phyloP scores from a whole-genome alignment of 2,888 invertebrate genomes.

The Tetropium fuscum region DNA sequence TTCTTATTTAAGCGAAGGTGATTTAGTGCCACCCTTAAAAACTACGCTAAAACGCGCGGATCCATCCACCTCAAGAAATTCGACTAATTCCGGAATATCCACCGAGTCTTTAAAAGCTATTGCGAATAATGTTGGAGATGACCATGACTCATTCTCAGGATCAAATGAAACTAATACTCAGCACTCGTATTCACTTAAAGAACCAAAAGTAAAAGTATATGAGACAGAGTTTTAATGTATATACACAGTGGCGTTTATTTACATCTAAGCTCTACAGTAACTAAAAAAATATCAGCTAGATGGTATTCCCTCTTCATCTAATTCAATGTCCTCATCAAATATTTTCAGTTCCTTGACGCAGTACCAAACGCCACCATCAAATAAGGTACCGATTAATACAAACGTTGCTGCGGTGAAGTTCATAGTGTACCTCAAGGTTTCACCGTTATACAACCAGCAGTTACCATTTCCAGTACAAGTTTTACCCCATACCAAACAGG shows the following conservation, averaged over 20 bases:
- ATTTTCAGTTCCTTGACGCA: slow-evolving; percentile 77
- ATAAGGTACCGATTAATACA: slow-evolving; percentile 73
- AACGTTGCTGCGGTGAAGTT: slow-evolving; percentile 77
- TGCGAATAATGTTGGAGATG: slow-evolving; percentile 50
- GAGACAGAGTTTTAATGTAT: slow-evolving; percentile 30
- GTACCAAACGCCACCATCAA: slow-evolving; percentile 77
- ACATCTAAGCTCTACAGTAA: slow-evolving; percentile 15
- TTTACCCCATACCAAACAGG: slow-evolving; percentile 81
- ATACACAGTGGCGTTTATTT: slow-evolving; percentile 14
- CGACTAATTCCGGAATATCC: slow-evolving; percentile 39
- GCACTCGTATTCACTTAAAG: neutral
- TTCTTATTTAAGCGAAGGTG: slow-evolving; percentile 42
- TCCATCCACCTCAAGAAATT: slow-evolving; percentile 32
- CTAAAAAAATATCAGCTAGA: slow-evolving; percentile 24
- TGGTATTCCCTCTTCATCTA: slow-evolving; percentile 54
- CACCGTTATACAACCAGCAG: slow-evolving; percentile 81
- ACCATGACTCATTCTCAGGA: slow-evolving; percentile 48
- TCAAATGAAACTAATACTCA: neutral
- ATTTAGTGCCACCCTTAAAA: slow-evolving; percentile 40
- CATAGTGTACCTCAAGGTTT: slow-evolving; percentile 72
- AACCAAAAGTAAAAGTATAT: slow-evolving; percentile 8
- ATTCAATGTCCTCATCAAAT: slow-evolving; percentile 74
- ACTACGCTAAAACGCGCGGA: slow-evolving; percentile 6
- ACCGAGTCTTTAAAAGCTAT: slow-evolving; percentile 47
- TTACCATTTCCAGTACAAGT: slow-evolving; percentile 78